Evolutionary conservation across 2,113 vertebrate genomes (phyloP), one percentile per base, ranked within the genome.

Genomic region (Alethe castanea): DNA sequence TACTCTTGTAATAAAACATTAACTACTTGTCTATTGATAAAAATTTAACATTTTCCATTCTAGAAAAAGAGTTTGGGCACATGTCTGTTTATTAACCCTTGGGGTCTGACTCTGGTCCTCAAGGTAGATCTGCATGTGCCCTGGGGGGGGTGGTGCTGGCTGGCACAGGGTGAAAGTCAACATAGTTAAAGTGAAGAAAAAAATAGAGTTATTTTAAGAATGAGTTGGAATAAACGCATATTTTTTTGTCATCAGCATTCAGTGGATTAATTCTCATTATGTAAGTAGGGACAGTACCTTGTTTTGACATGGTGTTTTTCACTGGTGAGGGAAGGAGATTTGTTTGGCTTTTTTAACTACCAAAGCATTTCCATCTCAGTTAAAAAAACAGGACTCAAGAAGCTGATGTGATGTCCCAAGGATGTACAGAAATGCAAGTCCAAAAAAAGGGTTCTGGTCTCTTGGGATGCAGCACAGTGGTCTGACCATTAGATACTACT

Each of bases 1-100:
- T 60, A 72, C 36, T 79, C 72, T 61, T 64, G 44, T 79, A 38
- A 84, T 54, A 64, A 91, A 57, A n/a, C 60, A 91, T 92, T 93
- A 94, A 79, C 81, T 87, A 26, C 26, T 33, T 44, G 19, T 33
- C 60, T 53, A n/a, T 6, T 35, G 45, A 9, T 45, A 59, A 54
- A 83, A 45, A 20, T 65, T 86, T 54, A 83, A 81, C 60, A 11
- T 48, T 53, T 81, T 67, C 56, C 2, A 0, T 50, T 65, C 80
- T 38, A 23, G 25, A 53, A 56, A 76, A 42, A 33, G 31, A 36
- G 28, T 53, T 81, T 38, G 12, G 11, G 19, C 6, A 24, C 0
- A 0, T 25, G 3, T 52, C 2, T 65, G 26, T 53, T 14, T 26
- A 20, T 59, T 22, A 19, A 25, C 33, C 56, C 54, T 38, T 64